A percentile compares a stretch with the other conserved stretches of the same genome.
phyloP scores from a whole-genome alignment of 2,888 invertebrate species.

The Ellobium chinense region DNA sequence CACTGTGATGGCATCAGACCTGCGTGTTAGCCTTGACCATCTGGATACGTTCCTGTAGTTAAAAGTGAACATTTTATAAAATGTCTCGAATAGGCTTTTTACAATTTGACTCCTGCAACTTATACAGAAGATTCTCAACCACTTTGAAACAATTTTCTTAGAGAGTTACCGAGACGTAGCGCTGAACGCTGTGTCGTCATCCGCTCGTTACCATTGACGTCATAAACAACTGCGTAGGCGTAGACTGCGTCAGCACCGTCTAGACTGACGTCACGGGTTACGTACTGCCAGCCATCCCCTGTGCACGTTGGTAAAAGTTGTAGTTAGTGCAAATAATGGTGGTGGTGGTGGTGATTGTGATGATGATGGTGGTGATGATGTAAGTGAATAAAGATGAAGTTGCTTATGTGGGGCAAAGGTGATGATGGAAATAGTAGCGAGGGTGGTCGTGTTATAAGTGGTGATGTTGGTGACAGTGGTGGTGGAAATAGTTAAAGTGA shows the following conservation, averaged over 20 bases:
- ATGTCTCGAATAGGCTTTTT: too few species aligned
- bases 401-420: not conserved
- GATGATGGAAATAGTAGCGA: not conserved
- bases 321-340: too few species aligned
- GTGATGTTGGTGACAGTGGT: not conserved
- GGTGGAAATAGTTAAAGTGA: not conserved
- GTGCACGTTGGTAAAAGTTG: too few species aligned
- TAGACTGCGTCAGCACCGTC: not conserved
- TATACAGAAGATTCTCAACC: too few species aligned
- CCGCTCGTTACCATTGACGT: not conserved
- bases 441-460: not conserved
- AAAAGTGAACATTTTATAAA: too few species aligned
- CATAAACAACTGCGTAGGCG: constrained; percentile 19
- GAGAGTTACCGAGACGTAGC: constrained; percentile 8
- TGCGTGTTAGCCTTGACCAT: too few species aligned
- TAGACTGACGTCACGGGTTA: not conserved
- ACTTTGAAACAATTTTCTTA: too few species aligned
- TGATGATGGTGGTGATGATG: not conserved
- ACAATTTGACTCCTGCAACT: too few species aligned
- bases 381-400: not conserved
- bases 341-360: not conserved
- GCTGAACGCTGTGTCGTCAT: not conserved
- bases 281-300: constrained; percentile 28
- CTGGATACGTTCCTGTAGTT: too few species aligned
- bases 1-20: too few species aligned